Evolutionary conservation across 35 echinoderm and acorn worm species (phyloP).

Genomic region (Amphiura filiformis): DNA sequence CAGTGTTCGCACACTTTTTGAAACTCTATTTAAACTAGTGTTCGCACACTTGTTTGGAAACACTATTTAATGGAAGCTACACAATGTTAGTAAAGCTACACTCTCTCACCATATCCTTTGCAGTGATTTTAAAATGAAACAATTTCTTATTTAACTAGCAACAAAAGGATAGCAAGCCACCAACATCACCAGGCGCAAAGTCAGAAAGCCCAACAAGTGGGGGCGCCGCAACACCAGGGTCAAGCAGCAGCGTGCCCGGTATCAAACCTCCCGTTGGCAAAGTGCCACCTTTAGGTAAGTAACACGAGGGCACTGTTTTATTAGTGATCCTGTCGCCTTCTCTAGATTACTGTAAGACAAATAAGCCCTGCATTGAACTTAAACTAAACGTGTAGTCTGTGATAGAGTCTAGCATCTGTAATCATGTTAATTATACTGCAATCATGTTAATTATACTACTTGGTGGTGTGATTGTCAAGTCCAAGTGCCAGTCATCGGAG

Average conservation of each 20-base stretch:
- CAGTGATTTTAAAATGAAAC: too few species aligned
- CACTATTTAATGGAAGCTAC: too few species aligned
- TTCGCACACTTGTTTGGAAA: too few species aligned
- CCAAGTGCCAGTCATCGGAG: too few species aligned
- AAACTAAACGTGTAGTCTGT: not conserved
- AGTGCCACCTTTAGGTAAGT: conserved; percentile 75
- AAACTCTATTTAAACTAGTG: too few species aligned
- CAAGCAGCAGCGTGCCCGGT: conserved; percentile 83
- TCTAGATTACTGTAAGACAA: not conserved
- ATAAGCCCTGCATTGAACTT: not conserved
- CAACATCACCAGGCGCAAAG: conserved; percentile 73
- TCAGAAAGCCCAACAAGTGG: conserved; percentile 94
- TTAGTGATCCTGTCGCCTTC: not conserved
- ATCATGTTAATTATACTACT: too few species aligned
- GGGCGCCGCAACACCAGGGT: conserved; percentile 92
- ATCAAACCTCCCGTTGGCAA: conserved; percentile 78
- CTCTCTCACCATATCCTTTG: too few species aligned
- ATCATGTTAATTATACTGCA: too few species aligned
- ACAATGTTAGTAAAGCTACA: too few species aligned
- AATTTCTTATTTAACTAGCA: too few species aligned
- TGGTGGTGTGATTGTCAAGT: too few species aligned
- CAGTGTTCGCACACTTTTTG: too few species aligned
- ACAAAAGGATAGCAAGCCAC: conserved; percentile 79
- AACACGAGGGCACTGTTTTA: not conserved
- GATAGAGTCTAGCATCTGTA: not conserved